These are phyloP conservation scores for Valencia hispanica DNA, from an alignment of 2,797 vertebrate species.

Conservation along the genomic window DNA sequence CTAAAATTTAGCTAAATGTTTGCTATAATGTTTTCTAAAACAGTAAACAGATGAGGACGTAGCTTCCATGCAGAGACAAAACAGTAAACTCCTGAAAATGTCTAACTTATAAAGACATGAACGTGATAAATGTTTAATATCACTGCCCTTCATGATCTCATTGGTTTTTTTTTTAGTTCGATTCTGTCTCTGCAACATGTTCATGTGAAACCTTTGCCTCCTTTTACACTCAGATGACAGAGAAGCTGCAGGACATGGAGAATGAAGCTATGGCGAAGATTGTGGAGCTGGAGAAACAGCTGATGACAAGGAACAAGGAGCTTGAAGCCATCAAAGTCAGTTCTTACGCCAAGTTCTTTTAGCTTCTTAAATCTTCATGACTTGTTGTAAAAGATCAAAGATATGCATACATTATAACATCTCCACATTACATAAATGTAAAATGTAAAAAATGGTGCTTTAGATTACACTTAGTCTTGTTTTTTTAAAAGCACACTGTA, in stretches of 20 bases:
- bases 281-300: slow-evolving; percentile 95
- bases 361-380: neutral
- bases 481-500: neutral
- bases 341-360: neutral
- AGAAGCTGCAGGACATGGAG: slow-evolving; percentile 96
- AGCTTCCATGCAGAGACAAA: neutral
- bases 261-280: slow-evolving; percentile 97
- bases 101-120: neutral
- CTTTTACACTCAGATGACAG: slow-evolving; percentile 83
- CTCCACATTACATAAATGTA: neutral
- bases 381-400: neutral
- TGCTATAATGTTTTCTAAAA: neutral
- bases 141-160: neutral
- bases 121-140: neutral
- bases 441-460: neutral
- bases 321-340: slow-evolving; percentile 90
- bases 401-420: neutral
- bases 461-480: neutral
- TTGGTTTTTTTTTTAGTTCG: slow-evolving; percentile 4
- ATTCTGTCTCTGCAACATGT: slow-evolving; percentile 17
- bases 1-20: neutral
- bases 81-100: neutral
- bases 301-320: slow-evolving; percentile 94
- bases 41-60: neutral
- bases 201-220: slow-evolving; percentile 19